Evolutionary conservation across 2,113 vertebrate species (phyloP), one percentile per base, ranked within the genome.

Genomic region (Gobiocypris rarus): DNA sequence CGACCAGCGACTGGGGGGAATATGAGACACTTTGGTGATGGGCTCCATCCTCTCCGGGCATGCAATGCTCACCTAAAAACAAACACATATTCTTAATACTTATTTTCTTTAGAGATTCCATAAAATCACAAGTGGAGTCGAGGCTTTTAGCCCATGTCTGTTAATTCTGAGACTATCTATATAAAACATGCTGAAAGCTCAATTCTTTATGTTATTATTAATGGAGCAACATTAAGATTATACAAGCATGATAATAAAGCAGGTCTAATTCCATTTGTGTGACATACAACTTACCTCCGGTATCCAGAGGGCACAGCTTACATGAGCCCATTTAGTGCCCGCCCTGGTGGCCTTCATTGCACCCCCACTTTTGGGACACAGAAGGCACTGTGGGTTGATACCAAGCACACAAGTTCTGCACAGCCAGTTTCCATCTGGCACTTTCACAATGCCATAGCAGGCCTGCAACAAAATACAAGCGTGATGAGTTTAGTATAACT

Each of bases 41-140:
- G 97, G 98, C 88, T 99, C 98, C 98, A 99, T 99, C 87, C 97
- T 96, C 91, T 99, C 98, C 4, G 98, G 98, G 89, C 97, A 99
- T 41, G 97, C 97, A 61, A 99, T 99, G 92, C 96, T 99, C 80
- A 99, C 98, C 98, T 99, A 85, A n/a, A 84, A 14, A 34, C 24
- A 50, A 71, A 63, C 86, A 70, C 43, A n/a, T n/a, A 77, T 15
- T 8, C 9, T 22, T 19, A 52, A 7, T 54, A 54, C 17, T 54
- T 19, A 19, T 2, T 19, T 54, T 54, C 15, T 75, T 75, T 28
- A 17, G 14, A 14, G 4, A 24, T 2, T 19, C 19, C 38, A n/a
- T 75, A 28, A 75, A 17, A 28, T 52, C 14, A 52, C 24, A 45
- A 43, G 69, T n/a, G 34, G 19, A 70, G 22, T 38, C 19, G 9